Evolutionary conservation across 2,888 invertebrate species (phyloP), one percentile per base, ranked within the genome.

Genomic region (Venusia cambrica): DNA sequence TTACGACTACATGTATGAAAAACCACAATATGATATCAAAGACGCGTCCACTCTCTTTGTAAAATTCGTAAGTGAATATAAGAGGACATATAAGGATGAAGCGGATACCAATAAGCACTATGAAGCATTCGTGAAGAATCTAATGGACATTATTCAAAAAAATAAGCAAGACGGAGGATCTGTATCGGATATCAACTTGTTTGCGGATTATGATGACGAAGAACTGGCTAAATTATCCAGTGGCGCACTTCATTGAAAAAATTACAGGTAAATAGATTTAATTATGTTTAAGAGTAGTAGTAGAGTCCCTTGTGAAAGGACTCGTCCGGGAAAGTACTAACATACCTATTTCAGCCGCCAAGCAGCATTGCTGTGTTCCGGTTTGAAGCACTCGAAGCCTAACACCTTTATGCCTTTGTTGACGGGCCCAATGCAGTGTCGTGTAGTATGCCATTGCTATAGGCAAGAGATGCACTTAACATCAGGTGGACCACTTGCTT

Each of bases 121-220:
- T 33, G 35, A 51, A 2, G 60, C 57, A 17, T 83, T 83, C 22
- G 32, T 66, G 3, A 49, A 61, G 2, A 75, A 60, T 35, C 57
- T 83, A 32, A 58, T 62, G 28, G 63, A 64, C 6, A 77, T 83
- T 4, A 83, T 73, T 38, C 50, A 38, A 4, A 31, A 66, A 5
- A 83, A 81, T 44, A 54, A 57, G 4, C 50, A 59, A 12, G 49
- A 30, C 8, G 51, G 39, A 34, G 44, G 31, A 12, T 51, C 57
- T 1, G 40, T 54, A 13, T 38, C 59, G 22, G 73, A 63, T 19
- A 77, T 83, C 19, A 79, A 80, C 43, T 38, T 61, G 37, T 78
- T 78, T 41, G 31, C 78, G 5, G 80, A 80, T 49, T 55, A 62
- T 11, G 48, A 51, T 5, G 40, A 53, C 1, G 48, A 51, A 0